phyloP scores from a whole-genome alignment of 2,113 vertebrate species.

The Antennarius striatus region DNA sequence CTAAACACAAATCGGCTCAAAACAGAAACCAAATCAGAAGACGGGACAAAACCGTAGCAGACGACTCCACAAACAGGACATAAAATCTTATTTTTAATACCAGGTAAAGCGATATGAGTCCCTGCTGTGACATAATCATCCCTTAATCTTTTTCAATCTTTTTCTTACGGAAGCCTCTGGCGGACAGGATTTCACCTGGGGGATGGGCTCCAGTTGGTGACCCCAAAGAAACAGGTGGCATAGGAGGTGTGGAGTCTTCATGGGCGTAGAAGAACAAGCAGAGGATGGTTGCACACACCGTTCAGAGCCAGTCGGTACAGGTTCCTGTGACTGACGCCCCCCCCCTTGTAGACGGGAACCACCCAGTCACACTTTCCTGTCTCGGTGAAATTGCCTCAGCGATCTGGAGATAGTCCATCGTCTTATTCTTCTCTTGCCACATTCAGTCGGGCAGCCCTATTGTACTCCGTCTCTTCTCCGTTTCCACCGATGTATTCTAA shows the following conservation, averaged over 20 bases:
- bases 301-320: constrained; percentile 56
- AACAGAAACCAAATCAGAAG: too few relatives aligned
- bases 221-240: constrained; percentile 53
- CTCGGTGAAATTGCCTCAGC: constrained; percentile 54
- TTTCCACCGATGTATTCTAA: constrained; percentile 40
- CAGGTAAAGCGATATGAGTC: too few relatives aligned
- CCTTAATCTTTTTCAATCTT: too few relatives aligned
- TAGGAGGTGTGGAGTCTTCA: constrained; percentile 35
- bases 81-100: too few relatives aligned
- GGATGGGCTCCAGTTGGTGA: constrained; percentile 44
- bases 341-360: constrained; percentile 43
- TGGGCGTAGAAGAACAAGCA: constrained; percentile 43
- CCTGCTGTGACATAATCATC: too few relatives aligned
- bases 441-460: constrained; percentile 31
- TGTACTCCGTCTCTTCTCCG: constrained; percentile 18
- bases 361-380: constrained; percentile 48
- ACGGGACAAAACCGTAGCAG: too few relatives aligned
- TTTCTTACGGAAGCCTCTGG: too few relatives aligned
- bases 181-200: too few relatives aligned
- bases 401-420: constrained; percentile 23
- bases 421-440: constrained; percentile 23
- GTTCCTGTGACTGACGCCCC: constrained; percentile 62
- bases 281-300: constrained; percentile 48
- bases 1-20: too few relatives aligned
- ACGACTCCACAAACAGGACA: too few relatives aligned